phyloP scores from a whole-genome alignment of 2,113 vertebrate species.

The Poeciliopsis occidentalis region DNA sequence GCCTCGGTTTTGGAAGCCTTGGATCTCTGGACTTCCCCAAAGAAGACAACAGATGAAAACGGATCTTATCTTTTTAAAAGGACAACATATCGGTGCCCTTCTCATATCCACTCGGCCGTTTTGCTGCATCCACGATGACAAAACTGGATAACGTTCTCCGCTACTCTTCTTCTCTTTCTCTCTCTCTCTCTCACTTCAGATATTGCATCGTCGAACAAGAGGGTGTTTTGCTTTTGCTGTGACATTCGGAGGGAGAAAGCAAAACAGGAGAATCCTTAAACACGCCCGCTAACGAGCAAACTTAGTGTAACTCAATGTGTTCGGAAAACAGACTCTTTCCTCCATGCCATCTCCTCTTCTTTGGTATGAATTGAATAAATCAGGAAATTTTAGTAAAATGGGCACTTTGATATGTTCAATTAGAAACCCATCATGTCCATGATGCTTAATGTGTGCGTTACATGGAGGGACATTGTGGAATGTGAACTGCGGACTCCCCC shows the following conservation, averaged over 20 bases:
- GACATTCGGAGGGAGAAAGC: slow-evolving; percentile 73
- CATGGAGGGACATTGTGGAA: slow-evolving; percentile 81
- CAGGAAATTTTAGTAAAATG: slow-evolving; percentile 99
- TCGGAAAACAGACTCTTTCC: slow-evolving; percentile 87
- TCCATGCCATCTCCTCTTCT: slow-evolving; percentile 90
- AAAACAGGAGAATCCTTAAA: slow-evolving; percentile 59
- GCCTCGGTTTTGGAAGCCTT: slow-evolving; percentile 95
- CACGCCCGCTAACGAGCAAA: slow-evolving; percentile 64
- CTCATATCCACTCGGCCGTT: slow-evolving; percentile 84
- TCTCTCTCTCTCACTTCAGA: slow-evolving; percentile 70
- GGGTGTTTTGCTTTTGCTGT: slow-evolving; percentile 81
- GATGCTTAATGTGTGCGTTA: slow-evolving; percentile 78
- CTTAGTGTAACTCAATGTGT: slow-evolving; percentile 80
- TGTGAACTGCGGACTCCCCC: slow-evolving; percentile 80
- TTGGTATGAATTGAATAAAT: slow-evolving; percentile 97
- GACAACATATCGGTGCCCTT: slow-evolving; percentile 85
- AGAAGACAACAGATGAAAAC: slow-evolving; percentile 90
- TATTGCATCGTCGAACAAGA: slow-evolving; percentile 84
- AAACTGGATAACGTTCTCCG: slow-evolving; percentile 84
- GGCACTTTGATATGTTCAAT: slow-evolving; percentile 98
- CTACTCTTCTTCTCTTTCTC: slow-evolving; percentile 69
- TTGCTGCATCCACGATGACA: slow-evolving; percentile 75
- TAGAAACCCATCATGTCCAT: slow-evolving; percentile 93
- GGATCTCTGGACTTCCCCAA: slow-evolving; percentile 97
- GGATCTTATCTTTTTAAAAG: slow-evolving; percentile 57